These are phyloP conservation scores for Tachypleus tridentatus DNA, from an alignment of 1,140 invertebrate genomes.

Conservation along the genomic window DNA sequence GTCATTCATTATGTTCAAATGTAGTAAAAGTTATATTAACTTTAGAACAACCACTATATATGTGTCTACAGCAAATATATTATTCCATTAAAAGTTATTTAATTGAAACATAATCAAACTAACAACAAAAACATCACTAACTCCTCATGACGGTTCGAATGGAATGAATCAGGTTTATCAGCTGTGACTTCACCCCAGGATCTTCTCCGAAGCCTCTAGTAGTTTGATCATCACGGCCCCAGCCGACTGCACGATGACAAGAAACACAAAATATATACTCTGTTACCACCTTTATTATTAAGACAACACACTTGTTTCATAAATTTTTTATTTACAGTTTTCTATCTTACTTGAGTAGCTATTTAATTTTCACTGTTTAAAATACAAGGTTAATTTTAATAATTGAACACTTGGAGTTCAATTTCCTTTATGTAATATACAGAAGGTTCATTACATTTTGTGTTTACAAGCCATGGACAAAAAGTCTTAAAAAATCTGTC, in stretches of 20 bases:
- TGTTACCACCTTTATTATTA: too few relatives aligned
- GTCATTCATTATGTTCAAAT: not conserved
- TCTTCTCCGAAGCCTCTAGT: conserved; percentile 60
- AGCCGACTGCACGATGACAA: conserved; percentile 34
- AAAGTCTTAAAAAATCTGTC: too few relatives aligned
- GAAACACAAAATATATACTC: too few relatives aligned
- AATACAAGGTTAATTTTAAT: too few relatives aligned
- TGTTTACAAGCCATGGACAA: too few relatives aligned
- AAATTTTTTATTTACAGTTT: too few relatives aligned
- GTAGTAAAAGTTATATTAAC: not conserved
- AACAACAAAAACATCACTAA: conserved; percentile 40
- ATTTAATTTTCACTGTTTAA: too few relatives aligned
- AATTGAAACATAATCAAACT: conserved; percentile 1
- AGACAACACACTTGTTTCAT: too few relatives aligned
- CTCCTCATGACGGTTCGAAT: conserved; percentile 84
- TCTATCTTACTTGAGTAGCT: too few relatives aligned
- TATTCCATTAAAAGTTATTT: not conserved
- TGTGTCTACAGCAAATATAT: not conserved
- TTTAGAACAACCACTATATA: not conserved
- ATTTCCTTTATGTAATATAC: too few relatives aligned
- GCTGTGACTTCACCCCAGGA: conserved; percentile 64
- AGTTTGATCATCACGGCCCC: conserved; percentile 39
- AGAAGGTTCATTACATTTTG: too few relatives aligned
- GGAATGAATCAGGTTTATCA: conserved; percentile 72
- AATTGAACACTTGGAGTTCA: too few relatives aligned